Base-by-base conservation (phyloP, 2,113 vertebrate species). In the Brachypodius melanocephalos region DNA sequence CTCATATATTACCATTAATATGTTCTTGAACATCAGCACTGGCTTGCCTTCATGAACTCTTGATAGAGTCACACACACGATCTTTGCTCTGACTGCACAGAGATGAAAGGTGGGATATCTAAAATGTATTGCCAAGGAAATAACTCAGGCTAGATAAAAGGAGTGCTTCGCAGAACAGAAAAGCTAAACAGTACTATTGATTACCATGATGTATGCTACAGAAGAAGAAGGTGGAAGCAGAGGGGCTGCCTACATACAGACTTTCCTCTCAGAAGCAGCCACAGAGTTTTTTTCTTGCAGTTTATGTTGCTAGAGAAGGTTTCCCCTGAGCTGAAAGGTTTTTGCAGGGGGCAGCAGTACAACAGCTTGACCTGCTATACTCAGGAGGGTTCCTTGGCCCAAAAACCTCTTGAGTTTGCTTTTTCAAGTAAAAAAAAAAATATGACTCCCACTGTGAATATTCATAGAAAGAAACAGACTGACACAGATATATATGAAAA, bases 61-160 rank as follows among this genome's bases (percentile, higher is more conserved):
- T 5, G 1, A 19, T 32, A 42, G n/a, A 63, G 43, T 61, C 52
- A n/a, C 20, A 49, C 1, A 2, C 22, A n/a, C 0, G 0, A 6
- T 61, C 68, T 81, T 55, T 81, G 22, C 63, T 74, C 45, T 52
- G 65, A 26, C 68, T 26, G 22, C 14, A 36, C 0, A 0, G n/a
- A 69, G 74, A 69, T 46, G 45, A 76, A 84, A 59, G 26, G 78
- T 13, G 43, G 49, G 52, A 17, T 21, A 71, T 73, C 36, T 57
- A 55, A 75, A 82, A 48, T 0, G 0, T 26, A 61, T 45, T 79
- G 52, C 66, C 16, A 14, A 93, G 62, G 66, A 96, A 91, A 61
- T 72, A 85, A 82, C 36, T 65, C n/a, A 61, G n/a, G 55, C 49
- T 75, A 61, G 71, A 79, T 58, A 78, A 82, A 88, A 89, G 32